phyloP scores from a whole-genome alignment of 2,797 vertebrate genomes.

The Peromyscus aztecus region DNA sequence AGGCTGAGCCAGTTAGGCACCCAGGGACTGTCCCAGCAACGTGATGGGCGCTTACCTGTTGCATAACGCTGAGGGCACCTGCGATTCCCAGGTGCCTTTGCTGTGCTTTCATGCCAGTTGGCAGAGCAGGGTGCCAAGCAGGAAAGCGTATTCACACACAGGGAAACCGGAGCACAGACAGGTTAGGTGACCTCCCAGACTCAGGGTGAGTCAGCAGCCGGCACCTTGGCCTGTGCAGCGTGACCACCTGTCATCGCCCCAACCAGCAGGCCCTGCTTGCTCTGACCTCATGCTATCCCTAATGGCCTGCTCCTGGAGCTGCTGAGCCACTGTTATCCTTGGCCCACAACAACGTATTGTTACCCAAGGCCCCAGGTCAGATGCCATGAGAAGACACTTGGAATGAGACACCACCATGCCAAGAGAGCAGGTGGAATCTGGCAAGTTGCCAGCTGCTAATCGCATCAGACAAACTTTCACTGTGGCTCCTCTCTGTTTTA shows the following conservation, averaged over 20 bases:
- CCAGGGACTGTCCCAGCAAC: neutral
- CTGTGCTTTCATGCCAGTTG: neutral
- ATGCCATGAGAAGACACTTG: conserved; percentile 50
- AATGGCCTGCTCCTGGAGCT: neutral
- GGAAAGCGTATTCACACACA: neutral
- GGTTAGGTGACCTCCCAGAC: neutral
- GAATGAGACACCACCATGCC: neutral
- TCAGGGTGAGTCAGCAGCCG: conserved; percentile 57
- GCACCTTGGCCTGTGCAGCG: neutral
- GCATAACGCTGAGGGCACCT: neutral
- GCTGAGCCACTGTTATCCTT: conserved; percentile 61
- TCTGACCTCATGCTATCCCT: neutral
- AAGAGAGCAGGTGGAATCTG: conserved; percentile 75
- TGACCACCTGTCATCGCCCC: neutral
- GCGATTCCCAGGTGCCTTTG: neutral
- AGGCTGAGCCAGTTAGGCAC: no score
- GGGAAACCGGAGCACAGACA: neutral
- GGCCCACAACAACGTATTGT: conserved; percentile 41
- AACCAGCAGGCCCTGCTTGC: neutral
- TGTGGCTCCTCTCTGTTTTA: conserved; percentile 39
- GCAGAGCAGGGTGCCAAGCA: neutral
- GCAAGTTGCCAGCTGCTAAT: conserved; percentile 39
- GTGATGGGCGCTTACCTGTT: neutral
- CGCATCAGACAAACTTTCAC: conserved; percentile 47
- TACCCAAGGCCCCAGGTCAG: conserved; percentile 51